phyloP scores from a whole-genome alignment of 2,888 invertebrate species.

The Ligdia adustata region DNA sequence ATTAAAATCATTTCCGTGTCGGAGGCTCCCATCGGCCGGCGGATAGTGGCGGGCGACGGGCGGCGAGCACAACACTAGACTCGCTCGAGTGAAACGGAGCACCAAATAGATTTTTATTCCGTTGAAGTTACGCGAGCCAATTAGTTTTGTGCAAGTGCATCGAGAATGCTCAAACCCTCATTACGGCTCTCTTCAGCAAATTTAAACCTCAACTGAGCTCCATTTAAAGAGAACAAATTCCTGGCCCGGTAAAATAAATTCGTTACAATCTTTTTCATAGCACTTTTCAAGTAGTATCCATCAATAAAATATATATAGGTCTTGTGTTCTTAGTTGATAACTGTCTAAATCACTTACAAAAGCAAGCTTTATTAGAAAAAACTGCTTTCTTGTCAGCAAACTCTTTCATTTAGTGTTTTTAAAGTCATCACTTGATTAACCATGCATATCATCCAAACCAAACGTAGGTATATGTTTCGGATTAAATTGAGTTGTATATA shows the following conservation, averaged over 20 bases:
- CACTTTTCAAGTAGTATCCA: too few relatives aligned
- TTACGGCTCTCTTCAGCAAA: constrained; percentile 56
- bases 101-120: constrained; percentile 70
- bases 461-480: too few relatives aligned
- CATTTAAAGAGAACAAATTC: constrained; percentile 39
- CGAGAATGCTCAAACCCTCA: constrained; percentile 62
- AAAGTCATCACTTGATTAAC: too few relatives aligned
- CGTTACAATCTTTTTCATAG: background rate
- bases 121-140: constrained; percentile 66
- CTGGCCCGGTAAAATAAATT: constrained; percentile 22
- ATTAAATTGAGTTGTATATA: too few relatives aligned
- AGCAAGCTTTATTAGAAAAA: too few relatives aligned
- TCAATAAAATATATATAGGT: too few relatives aligned
- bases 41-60: constrained; percentile 2
- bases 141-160: constrained; percentile 72
- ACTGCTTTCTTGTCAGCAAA: too few relatives aligned
- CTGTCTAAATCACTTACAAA: too few relatives aligned
- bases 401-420: too few relatives aligned
- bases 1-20: constrained; percentile 29
- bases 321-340: too few relatives aligned
- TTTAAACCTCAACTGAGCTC: constrained; percentile 45
- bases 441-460: too few relatives aligned
- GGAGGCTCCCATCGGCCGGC: constrained; percentile 17
- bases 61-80: constrained; percentile 45
- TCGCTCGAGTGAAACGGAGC: constrained; percentile 49